Percentiles rank a stretch among this genome's conserved stretches.
phyloP scores from a whole-genome alignment of 2,888 invertebrate genomes.

The Nysson spinosus region DNA sequence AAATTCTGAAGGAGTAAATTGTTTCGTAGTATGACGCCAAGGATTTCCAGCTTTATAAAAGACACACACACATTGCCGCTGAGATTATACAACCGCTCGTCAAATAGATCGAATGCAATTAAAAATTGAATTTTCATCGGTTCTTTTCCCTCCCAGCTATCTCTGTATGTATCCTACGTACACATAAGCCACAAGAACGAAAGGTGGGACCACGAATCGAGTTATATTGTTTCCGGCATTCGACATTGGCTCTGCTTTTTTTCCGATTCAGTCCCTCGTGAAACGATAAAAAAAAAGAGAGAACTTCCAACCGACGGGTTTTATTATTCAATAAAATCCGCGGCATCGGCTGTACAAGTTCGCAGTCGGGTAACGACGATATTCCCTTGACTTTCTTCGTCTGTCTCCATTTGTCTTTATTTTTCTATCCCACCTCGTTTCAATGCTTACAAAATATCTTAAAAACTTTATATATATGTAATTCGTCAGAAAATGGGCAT shows the following conservation, averaged over 20 bases:
- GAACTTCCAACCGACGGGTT: slow-evolving; percentile 23
- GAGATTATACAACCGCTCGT: slow-evolving; percentile 31
- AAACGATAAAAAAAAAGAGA: slow-evolving; percentile 4
- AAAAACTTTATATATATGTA: no score
- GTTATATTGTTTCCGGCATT: slow-evolving; percentile 31
- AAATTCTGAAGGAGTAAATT: no score
- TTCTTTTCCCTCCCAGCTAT: not conserved
- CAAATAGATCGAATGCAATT: slow-evolving; percentile 36
- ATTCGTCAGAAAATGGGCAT: no score
- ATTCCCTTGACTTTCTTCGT: no score
- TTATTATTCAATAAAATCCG: slow-evolving; percentile 51
- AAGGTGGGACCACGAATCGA: slow-evolving; percentile 14
- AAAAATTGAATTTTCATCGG: slow-evolving; percentile 39
- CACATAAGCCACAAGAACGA: not conserved
- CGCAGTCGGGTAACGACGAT: slow-evolving; percentile 9
- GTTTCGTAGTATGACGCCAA: not conserved
- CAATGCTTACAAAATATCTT: no score
- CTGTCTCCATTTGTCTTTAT: no score
- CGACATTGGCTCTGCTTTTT: slow-evolving; percentile 10
- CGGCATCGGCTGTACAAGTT: slow-evolving; percentile 26
- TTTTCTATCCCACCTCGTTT: no score
- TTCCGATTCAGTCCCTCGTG: slow-evolving; percentile 5
- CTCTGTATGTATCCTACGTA: not conserved
- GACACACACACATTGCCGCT: not conserved
- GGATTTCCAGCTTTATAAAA: no score